These are phyloP conservation scores for Catocala nupta DNA, from an alignment of 2,888 invertebrate species.

Conservation along the genomic window DNA sequence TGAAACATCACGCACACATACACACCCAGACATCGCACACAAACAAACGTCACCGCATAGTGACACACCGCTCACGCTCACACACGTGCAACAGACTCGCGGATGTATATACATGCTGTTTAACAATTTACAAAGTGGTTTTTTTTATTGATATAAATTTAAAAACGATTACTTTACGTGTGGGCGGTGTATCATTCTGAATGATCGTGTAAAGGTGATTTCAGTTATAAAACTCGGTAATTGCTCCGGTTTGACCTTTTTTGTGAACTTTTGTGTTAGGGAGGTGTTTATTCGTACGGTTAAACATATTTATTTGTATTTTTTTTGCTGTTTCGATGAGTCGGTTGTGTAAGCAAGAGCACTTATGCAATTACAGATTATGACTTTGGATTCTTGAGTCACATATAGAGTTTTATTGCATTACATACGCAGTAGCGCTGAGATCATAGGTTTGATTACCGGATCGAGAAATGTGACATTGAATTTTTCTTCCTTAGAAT, in stretches of 20 bases:
- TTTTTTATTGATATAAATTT: conserved; percentile 20
- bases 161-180: conserved; percentile 20
- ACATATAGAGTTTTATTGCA: too few relatives aligned
- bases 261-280: conserved; percentile 5
- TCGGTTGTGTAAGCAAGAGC: too few relatives aligned
- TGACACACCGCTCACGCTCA: conserved; percentile 26
- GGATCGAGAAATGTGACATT: too few relatives aligned
- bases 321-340: too few relatives aligned
- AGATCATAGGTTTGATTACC: too few relatives aligned
- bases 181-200: conserved; percentile 19
- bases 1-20: conserved; percentile 40
- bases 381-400: too few relatives aligned
- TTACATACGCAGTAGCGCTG: too few relatives aligned
- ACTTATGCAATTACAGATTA: too few relatives aligned
- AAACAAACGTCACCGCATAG: background rate
- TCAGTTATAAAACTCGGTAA: conserved; percentile 16
- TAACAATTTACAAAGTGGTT: conserved; percentile 4
- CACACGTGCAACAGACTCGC: conserved; percentile 5
- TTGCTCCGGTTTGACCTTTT: conserved; percentile 11
- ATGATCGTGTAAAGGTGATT: conserved; percentile 19
- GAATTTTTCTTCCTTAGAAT: too few relatives aligned
- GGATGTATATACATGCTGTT: conserved; percentile 20
- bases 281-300: conserved; percentile 10
- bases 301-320: too few relatives aligned
- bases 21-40: conserved; percentile 49